These are phyloP conservation scores for Neolamprologus toae DNA, from an alignment of 2,113 vertebrate genomes.

Conservation along the genomic window DNA sequence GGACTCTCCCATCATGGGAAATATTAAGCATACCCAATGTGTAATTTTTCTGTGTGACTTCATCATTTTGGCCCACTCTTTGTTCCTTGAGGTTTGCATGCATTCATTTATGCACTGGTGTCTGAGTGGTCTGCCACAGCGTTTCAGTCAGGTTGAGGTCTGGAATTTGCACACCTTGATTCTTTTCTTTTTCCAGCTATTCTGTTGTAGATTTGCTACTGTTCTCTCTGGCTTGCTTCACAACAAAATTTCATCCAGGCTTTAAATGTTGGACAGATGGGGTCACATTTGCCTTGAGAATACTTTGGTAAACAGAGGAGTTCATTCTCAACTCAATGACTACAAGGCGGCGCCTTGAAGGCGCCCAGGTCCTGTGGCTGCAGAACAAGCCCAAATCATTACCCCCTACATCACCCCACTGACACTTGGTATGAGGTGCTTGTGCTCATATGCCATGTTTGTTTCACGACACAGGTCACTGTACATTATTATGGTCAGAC, in stretches of 20 bases:
- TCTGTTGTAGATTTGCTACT: background rate
- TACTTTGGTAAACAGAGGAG: background rate
- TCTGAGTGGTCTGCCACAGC: background rate
- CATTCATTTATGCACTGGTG: background rate
- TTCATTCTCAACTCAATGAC: background rate
- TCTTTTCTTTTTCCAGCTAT: background rate
- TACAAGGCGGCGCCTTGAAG: too few species aligned
- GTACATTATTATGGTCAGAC: background rate
- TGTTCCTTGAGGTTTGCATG: background rate
- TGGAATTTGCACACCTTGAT: background rate
- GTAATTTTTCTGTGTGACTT: background rate
- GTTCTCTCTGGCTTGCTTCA: background rate
- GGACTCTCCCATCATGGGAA: background rate
- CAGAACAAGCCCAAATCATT: background rate
- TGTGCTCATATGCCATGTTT: background rate
- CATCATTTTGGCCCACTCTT: background rate
- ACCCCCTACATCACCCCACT: background rate
- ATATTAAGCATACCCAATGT: background rate
- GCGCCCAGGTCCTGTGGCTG: background rate
- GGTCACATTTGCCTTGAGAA: background rate
- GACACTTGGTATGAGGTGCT: background rate
- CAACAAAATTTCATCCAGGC: background rate
- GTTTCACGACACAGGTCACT: background rate
- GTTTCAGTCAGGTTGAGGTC: background rate
- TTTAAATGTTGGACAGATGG: background rate